Evolutionary conservation across 1,140 invertebrate species (phyloP), one percentile per base, ranked within the genome.

Genomic region (Bradysia coprophila): DNA sequence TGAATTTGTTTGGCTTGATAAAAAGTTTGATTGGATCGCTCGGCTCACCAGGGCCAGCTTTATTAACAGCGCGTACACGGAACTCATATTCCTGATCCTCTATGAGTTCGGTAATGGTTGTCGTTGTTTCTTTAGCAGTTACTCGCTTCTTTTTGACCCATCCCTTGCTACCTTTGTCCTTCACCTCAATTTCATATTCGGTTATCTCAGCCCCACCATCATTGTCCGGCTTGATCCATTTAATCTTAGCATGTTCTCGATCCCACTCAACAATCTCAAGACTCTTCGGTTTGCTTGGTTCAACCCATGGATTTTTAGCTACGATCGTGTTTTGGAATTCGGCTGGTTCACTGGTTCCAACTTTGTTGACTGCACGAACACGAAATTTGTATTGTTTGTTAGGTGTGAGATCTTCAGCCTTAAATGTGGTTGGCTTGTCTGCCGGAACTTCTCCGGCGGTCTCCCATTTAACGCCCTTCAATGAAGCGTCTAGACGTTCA

Each of bases 281-380:
- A 52, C 78, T 75, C 42, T 78, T 80, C 11, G 92, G 92, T 54
- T 94, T 93, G 19, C 86, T 81, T 38, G 92, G 90, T 63, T 92
- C 89, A 65, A 95, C 90, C 87, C 90, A 98, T 49, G 93, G 93
- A 79, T 98, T 91, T 65, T 97, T 97, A 28, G 93, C 92, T 37
- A 95, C 60, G 20, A 92, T 78, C 22, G 83, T 75, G 56, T 87
- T 91, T 45, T 67, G 77, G 52, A 91, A 87, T 9, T 79, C 63
- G 19, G 86, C 80, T 39, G 90, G 89, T 58, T 96, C 90, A 62
- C 88, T 84, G 6, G 78, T 69, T 38, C 83, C 84, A 43, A 89
- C 73, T 55, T 88, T 87, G 58, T 98, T 98, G 10, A 95, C 81
- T 38, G 93, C 94, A 44, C 80, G 74, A 45, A 97, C 90, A 45